phyloP scores from a whole-genome alignment of 1,140 invertebrate genomes.

The Pomacea maculata region DNA sequence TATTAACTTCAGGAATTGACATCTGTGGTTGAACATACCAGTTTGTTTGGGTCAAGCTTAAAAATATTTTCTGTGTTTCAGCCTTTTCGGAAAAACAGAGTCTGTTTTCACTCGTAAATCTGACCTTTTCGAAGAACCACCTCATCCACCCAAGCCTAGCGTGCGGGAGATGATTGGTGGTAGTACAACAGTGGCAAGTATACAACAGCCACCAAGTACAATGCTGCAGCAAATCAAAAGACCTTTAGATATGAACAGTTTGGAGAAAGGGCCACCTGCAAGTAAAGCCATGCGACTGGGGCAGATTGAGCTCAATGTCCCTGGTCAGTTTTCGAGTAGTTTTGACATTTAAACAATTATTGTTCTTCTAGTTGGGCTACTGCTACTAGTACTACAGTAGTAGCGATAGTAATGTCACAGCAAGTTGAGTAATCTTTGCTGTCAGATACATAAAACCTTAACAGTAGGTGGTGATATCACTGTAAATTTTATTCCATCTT shows the following conservation, averaged over 20 bases:
- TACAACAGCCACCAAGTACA: conserved; percentile 47
- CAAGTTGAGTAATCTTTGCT: not conserved
- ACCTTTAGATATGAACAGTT: conserved; percentile 51
- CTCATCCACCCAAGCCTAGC: conserved; percentile 30
- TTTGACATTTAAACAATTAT: not conserved
- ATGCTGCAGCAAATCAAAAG: conserved; percentile 48
- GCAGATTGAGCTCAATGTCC: not conserved
- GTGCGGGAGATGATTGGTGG: conserved; percentile 50
- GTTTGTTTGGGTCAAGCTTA: no score
- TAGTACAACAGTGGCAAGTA: conserved; percentile 54
- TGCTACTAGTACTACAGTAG: not conserved
- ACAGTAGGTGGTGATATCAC: no score
- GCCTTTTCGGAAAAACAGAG: conserved; percentile 60
- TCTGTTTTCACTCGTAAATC: conserved; percentile 53
- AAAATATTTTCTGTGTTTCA: conserved; percentile 36
- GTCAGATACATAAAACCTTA: not conserved
- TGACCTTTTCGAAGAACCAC: conserved; percentile 35
- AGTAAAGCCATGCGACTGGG: conserved; percentile 32
- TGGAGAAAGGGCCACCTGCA: conserved; percentile 57
- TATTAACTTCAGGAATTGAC: no score
- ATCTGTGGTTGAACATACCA: no score
- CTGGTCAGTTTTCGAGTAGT: not conserved
- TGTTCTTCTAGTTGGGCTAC: not conserved
- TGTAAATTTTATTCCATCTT: no score
- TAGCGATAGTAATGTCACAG: not conserved